Base-by-base conservation (phyloP, 37 sponge, comb jelly and placozoan species). In the Ephydatia muelleri region DNA sequence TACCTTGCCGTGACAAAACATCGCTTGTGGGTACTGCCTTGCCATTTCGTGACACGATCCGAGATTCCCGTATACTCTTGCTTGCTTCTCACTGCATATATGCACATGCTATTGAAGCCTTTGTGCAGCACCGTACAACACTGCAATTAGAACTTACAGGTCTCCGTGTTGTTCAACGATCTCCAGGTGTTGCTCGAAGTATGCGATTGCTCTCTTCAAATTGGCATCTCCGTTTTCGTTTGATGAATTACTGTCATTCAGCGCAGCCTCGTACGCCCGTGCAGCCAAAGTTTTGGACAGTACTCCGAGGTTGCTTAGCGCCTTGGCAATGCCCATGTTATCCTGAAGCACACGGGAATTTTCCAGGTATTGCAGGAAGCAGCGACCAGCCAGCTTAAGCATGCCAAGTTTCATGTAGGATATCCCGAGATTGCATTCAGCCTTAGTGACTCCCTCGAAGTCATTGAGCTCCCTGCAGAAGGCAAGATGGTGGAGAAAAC, bases 341-440 rank as follows among this genome's bases (percentile, higher is more conserved):
- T 93, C 81, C 29, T 73, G 64, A 0, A 84, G 73, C 22, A 75
- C 66, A 37, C 76, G 65, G 26, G 80, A 86, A 23, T 77, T 83
- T 35, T 93, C 91, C 75, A 93, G 83, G 76, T 93, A 90, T 68
- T 93, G 83, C 3, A 93, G 33, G 49, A 93, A 93, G 78, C 91
- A 90, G 43, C 88, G 31, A 23, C 85, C 94, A 38, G 90, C 91
- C 26, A 89, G 78, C 33, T 86, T 93, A 68, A 75, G 82, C n/a
- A 79, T 76, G 21, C 91, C 91, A 69, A 85, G 75, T 65, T 85
- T 70, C 82, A 78, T 88, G 76, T 88, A 83, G 19, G 86, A 73
- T 70, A 89, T 89, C 9, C 94, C 94, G 2, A 94, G 78, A 70
- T 87, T 88, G 86, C 94, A 94, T 35, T 90, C 83, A 0, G 91